Conservation (phyloP, 2,888 invertebrate genomes). For the Druceiella hillmani region DNA sequence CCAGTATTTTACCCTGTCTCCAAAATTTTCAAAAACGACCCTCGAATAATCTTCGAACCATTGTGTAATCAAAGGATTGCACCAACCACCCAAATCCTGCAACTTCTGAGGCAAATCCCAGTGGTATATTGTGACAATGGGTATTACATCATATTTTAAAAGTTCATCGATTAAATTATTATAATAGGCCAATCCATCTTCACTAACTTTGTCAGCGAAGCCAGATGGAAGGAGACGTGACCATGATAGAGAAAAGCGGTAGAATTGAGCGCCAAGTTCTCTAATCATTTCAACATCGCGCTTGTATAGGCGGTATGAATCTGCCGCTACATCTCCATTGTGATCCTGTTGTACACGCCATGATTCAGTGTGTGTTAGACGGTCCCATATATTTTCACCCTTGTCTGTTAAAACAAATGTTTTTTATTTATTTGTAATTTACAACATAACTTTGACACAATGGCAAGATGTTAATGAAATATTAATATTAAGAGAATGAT, state of each 20-base stretch:
- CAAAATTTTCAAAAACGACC: constrained; percentile 42
- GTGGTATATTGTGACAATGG: constrained; percentile 51
- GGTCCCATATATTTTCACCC: constrained; percentile 11
- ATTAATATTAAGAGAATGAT: too few species aligned
- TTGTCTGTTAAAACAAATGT: too few species aligned
- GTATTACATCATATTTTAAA: constrained; percentile 47
- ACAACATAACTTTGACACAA: too few species aligned
- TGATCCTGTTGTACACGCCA: constrained; percentile 2
- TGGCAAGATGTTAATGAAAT: too few species aligned
- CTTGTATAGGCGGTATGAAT: constrained; percentile 10
- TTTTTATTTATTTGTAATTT: too few species aligned
- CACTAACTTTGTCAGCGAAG: constrained; percentile 49
- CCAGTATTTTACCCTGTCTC: constrained; percentile 51
- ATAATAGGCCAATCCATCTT: constrained; percentile 59
- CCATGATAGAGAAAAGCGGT: constrained; percentile 61
- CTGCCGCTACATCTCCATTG: constrained; percentile 6
- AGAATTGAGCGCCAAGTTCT: constrained; percentile 30
- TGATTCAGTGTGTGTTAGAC: constrained; percentile 2
- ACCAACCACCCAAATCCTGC: constrained; percentile 51
- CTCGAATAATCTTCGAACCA: constrained; percentile 47
- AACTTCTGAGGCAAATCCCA: constrained; percentile 51
- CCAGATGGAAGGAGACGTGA: constrained; percentile 57
- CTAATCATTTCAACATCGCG: constrained; percentile 13
- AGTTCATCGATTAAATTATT: constrained; percentile 58
- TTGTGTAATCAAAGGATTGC: constrained; percentile 45